Evolutionary conservation across 1,140 invertebrate genomes (phyloP).

Genomic region (Drosophila funebris): DNA sequence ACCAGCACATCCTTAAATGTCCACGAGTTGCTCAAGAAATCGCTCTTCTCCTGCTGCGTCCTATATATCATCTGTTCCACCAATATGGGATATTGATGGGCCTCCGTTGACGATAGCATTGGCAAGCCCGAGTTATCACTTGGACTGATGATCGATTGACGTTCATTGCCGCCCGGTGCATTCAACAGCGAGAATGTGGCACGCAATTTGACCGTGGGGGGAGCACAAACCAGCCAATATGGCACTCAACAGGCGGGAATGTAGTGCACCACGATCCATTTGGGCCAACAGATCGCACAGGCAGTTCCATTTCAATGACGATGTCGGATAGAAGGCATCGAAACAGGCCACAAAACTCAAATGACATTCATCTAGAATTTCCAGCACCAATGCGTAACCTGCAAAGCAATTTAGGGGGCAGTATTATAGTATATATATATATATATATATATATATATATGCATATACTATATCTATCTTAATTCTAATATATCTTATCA

Average conservation of each 20-base stretch:
- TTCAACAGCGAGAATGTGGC: constrained; percentile 89
- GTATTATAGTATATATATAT: too few species aligned
- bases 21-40: constrained; percentile 85
- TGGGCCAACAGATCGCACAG: constrained; percentile 93
- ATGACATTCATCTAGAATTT: constrained; percentile 95
- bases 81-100: constrained; percentile 90
- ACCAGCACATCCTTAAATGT: constrained; percentile 94
- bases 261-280: constrained; percentile 87
- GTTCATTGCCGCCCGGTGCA: constrained; percentile 84
- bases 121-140: constrained; percentile 89
- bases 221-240: constrained; percentile 92
- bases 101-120: constrained; percentile 89
- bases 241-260: constrained; percentile 90
- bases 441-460: too few species aligned
- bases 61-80: constrained; percentile 93
- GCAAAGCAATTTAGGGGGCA: constrained; percentile 50
- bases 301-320: constrained; percentile 95
- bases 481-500: too few species aligned
- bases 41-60: constrained; percentile 87
- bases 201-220: constrained; percentile 90
- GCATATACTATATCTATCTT: too few species aligned
- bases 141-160: constrained; percentile 86
- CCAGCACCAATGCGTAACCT: constrained; percentile 86
- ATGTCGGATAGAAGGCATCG: constrained; percentile 97
- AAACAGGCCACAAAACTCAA: constrained; percentile 96